phyloP scores from a whole-genome alignment of 2,888 invertebrate species.

The Zelleria hepariella region DNA sequence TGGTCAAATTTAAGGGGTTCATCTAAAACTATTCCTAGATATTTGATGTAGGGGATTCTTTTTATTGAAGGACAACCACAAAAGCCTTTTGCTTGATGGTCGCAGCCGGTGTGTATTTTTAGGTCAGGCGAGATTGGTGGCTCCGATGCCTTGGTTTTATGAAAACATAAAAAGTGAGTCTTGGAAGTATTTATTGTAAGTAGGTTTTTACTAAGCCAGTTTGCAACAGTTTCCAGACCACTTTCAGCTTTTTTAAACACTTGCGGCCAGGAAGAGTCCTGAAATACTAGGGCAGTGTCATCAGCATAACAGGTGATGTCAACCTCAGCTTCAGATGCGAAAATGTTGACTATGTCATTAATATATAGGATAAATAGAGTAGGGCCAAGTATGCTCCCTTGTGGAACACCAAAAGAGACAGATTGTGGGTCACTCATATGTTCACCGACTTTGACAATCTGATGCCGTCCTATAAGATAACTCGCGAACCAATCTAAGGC shows the following conservation, averaged over 20 bases:
- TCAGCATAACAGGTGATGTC: no score
- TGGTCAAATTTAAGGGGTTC: no score
- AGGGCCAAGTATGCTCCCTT: not conserved
- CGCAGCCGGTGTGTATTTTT: no score
- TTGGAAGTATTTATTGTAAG: not conserved
- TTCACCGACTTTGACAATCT: not conserved
- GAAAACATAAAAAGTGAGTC: not conserved
- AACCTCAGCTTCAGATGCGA: not conserved
- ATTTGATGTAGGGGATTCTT: no score
- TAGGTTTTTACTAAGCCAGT: no score
- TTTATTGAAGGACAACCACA: no score
- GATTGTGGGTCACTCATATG: not conserved
- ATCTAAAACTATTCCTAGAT: no score
- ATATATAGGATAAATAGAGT: not conserved
- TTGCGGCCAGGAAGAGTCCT: not conserved
- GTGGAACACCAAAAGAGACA: not conserved
- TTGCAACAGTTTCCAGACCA: not conserved
- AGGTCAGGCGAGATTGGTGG: not conserved
- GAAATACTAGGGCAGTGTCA: not conserved
- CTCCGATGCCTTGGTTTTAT: not conserved
- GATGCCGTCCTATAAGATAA: not conserved
- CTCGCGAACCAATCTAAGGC: slow-evolving; percentile 6
- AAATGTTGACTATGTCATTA: not conserved
- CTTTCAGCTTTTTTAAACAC: not conserved
- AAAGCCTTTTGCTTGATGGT: no score